A percentile compares a stretch with the other conserved stretches of the same genome.
phyloP scores from a whole-genome alignment of 2,888 invertebrate genomes.

The Sinohyriopsis cumingii region DNA sequence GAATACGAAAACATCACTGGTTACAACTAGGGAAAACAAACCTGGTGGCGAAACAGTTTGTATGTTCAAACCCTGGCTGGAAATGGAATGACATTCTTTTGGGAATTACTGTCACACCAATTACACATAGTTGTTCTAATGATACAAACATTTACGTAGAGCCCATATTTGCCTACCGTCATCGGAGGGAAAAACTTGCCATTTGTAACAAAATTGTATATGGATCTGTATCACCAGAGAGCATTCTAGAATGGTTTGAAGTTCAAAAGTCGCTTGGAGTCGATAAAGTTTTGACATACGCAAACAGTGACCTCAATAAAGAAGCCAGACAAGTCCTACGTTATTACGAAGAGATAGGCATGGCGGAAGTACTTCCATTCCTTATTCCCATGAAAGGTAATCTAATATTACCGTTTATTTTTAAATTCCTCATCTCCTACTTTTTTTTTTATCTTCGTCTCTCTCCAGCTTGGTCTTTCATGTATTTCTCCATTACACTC shows the following conservation, averaged over 20 bases:
- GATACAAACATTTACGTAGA: constrained; percentile 19
- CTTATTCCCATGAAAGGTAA: constrained; percentile 12
- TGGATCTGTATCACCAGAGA: constrained; percentile 20
- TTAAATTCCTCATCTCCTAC: too few relatives aligned
- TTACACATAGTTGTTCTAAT: constrained; percentile 12
- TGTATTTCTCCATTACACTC: too few relatives aligned
- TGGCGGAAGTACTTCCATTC: constrained; percentile 21
- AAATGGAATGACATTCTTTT: constrained; percentile 2
- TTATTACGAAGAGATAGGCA: constrained; percentile 21
- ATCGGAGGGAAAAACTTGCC: constrained; percentile 18
- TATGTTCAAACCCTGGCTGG: constrained; percentile 21
- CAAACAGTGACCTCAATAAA: constrained; percentile 19
- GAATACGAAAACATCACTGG: constrained; percentile 21
- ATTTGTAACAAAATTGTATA: constrained; percentile 27
- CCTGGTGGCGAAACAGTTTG: constrained; percentile 22
- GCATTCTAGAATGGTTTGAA: constrained; percentile 31
- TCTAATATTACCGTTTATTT: too few relatives aligned
- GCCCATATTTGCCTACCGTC: constrained; percentile 18
- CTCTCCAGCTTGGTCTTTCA: too few relatives aligned
- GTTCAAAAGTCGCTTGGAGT: constrained; percentile 32
- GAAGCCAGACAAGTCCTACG: constrained; percentile 22
- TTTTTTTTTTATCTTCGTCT: too few relatives aligned
- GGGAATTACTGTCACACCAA: constrained; percentile 11
- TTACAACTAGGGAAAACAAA: constrained; percentile 1
- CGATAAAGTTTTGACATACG: constrained; percentile 19